Evolutionary conservation across 2,797 vertebrate species (phyloP).

Genomic region (Acipenser ruthenus): DNA sequence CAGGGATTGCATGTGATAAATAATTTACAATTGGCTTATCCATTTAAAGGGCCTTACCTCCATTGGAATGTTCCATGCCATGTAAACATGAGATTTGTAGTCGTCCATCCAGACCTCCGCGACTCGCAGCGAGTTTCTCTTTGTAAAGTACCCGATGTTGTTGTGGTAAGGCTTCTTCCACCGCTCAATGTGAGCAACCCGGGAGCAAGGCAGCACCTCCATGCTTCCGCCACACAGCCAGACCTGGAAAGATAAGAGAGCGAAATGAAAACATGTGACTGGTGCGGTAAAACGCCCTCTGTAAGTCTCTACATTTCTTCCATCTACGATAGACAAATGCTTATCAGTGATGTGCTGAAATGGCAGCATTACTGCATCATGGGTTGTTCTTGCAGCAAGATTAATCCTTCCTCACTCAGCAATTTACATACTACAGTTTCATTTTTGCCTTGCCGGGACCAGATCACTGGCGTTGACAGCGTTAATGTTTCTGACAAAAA

Average conservation of each 20-base stretch:
- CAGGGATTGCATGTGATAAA: not conserved
- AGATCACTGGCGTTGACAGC: too few relatives aligned
- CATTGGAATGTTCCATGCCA: slow-evolving; percentile 93
- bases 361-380: too few relatives aligned
- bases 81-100: slow-evolving; percentile 89
- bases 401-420: too few relatives aligned
- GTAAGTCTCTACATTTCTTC: not conserved
- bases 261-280: not conserved
- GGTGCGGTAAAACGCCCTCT: not conserved
- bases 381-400: too few relatives aligned
- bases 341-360: too few relatives aligned
- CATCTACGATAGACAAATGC: too few relatives aligned
- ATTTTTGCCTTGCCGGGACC: too few relatives aligned
- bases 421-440: too few relatives aligned
- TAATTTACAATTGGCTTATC: not conserved
- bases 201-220: slow-evolving; percentile 93
- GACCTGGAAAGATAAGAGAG: slow-evolving; percentile 56
- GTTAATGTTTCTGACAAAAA: too few relatives aligned
- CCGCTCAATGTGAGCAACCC: slow-evolving; percentile 90
- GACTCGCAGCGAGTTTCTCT: slow-evolving; percentile 86
- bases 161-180: slow-evolving; percentile 92
- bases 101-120: slow-evolving; percentile 98
- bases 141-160: slow-evolving; percentile 86
- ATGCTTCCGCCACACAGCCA: slow-evolving; percentile 97
- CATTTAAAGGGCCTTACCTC: slow-evolving; percentile 57